Percentiles rank a stretch among this genome's conserved stretches.
Evolutionary conservation across 2,113 vertebrate genomes (phyloP).

Genomic region (Apteryx owenii): DNA sequence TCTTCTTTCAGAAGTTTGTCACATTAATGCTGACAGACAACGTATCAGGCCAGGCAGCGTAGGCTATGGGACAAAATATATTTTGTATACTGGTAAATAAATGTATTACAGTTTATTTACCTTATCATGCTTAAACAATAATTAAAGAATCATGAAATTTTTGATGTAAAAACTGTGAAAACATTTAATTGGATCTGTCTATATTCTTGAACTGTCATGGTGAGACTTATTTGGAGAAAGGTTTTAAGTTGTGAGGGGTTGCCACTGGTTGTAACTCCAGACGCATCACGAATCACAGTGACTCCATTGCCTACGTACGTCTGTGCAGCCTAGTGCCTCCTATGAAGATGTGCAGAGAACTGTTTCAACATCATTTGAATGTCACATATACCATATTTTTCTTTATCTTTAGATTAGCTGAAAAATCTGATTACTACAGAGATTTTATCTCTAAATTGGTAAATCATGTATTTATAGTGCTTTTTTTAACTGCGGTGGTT

Average conservation of each 20-base stretch:
- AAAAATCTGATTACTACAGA: constrained; percentile 3
- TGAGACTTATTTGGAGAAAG: constrained; percentile 20
- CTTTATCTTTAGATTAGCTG: neutral
- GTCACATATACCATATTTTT: neutral
- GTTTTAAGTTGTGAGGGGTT: neutral
- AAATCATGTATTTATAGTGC: constrained; percentile 11
- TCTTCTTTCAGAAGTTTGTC: constrained; percentile 28
- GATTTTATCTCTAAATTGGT: constrained; percentile 9
- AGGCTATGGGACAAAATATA: neutral
- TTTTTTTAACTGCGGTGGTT: neutral
- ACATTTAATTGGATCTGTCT: neutral
- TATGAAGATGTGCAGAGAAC: neutral
- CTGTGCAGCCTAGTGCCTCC: neutral
- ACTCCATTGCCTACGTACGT: neutral
- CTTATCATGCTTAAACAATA: constrained; percentile 41
- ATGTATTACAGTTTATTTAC: constrained; percentile 46
- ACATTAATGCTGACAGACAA: constrained; percentile 44
- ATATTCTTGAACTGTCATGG: neutral
- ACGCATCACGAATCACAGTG: neutral
- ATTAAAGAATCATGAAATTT: neutral
- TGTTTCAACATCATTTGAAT: constrained; percentile 15
- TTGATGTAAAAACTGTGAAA: neutral
- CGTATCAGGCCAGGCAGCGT: constrained; percentile 48
- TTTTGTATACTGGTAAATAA: constrained; percentile 42
- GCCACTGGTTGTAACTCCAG: constrained; percentile 7